These are phyloP conservation scores for Eugnorisma glareosa DNA, from an alignment of 2,888 invertebrate genomes.

Conservation along the genomic window DNA sequence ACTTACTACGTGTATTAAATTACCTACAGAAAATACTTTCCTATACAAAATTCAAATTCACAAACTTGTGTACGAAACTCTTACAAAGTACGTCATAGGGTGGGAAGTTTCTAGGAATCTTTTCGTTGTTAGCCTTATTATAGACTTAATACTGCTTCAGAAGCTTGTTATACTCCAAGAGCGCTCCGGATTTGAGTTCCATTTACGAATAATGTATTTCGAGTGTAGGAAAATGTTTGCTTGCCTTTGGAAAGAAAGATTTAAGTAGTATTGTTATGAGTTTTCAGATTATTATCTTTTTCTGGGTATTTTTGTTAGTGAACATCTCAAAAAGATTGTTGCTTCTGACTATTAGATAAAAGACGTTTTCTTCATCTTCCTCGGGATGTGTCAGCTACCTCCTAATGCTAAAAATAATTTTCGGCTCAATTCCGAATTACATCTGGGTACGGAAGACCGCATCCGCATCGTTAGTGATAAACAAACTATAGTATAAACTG, in stretches of 20 bases:
- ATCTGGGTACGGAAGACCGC: too few relatives aligned
- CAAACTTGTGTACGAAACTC: constrained; percentile 27
- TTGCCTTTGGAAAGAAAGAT: constrained; percentile 5
- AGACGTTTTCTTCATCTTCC: too few relatives aligned
- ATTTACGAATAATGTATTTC: constrained; percentile 39
- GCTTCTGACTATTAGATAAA: neutral
- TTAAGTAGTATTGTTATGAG: constrained; percentile 1
- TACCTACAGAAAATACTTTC: constrained; percentile 2
- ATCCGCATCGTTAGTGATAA: neutral
- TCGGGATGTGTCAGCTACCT: too few relatives aligned
- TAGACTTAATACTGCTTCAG: constrained; percentile 22
- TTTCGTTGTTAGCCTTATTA: constrained; percentile 42
- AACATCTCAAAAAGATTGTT: neutral
- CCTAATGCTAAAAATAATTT: too few relatives aligned
- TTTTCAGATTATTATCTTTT: neutral
- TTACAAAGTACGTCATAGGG: neutral
- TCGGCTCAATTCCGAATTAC: neutral
- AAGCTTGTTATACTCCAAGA: constrained; percentile 37
- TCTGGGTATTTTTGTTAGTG: neutral
- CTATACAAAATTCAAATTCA: constrained; percentile 23
- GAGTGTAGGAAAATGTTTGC: constrained; percentile 21
- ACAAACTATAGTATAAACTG: neutral
- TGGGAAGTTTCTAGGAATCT: constrained; percentile 29
- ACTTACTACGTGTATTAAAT: neutral
- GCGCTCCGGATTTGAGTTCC: constrained; percentile 29